phyloP scores from a whole-genome alignment of 1,140 invertebrate species.

The Drosophila serrata region DNA sequence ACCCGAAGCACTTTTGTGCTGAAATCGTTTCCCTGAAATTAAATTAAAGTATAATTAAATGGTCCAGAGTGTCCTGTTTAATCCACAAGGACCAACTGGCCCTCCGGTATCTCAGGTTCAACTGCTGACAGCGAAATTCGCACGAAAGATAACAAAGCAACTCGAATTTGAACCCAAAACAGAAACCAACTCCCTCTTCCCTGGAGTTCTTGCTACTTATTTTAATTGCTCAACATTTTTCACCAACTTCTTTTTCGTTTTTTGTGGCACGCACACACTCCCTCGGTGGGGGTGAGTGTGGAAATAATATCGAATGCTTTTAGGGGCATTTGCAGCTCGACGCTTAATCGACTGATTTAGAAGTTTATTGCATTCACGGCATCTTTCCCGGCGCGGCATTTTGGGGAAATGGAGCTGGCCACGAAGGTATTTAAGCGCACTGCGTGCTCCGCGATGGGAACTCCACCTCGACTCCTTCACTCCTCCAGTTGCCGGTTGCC shows the following conservation, averaged over 20 bases:
- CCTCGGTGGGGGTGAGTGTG: too few relatives aligned
- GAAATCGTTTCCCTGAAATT: constrained; percentile 12
- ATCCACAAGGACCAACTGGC: constrained; percentile 1
- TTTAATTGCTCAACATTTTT: constrained; percentile 82
- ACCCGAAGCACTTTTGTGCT: not conserved
- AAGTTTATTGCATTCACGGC: constrained; percentile 78
- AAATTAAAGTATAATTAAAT: constrained; percentile 40
- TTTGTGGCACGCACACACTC: constrained; percentile 12
- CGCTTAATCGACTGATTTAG: constrained; percentile 82
- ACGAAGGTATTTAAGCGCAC: constrained; percentile 75
- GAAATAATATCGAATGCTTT: constrained; percentile 47
- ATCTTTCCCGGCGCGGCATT: constrained; percentile 24
- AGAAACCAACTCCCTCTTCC: constrained; percentile 36
- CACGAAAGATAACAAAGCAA: constrained; percentile 50
- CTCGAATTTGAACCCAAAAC: not conserved
- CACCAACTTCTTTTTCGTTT: constrained; percentile 60
- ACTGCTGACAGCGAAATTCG: constrained; percentile 66
- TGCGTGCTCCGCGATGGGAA: constrained; percentile 44
- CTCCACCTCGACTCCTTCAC: constrained; percentile 65
- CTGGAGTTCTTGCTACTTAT: constrained; percentile 61
- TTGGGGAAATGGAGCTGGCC: constrained; percentile 66
- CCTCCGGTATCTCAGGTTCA: not conserved
- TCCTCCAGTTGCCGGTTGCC: constrained; percentile 16
- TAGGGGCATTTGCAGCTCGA: constrained; percentile 65
- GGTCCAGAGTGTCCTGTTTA: constrained; percentile 23